Evolutionary conservation across 2,113 vertebrate genomes (phyloP).

Genomic region (Harpagus bidentatus): DNA sequence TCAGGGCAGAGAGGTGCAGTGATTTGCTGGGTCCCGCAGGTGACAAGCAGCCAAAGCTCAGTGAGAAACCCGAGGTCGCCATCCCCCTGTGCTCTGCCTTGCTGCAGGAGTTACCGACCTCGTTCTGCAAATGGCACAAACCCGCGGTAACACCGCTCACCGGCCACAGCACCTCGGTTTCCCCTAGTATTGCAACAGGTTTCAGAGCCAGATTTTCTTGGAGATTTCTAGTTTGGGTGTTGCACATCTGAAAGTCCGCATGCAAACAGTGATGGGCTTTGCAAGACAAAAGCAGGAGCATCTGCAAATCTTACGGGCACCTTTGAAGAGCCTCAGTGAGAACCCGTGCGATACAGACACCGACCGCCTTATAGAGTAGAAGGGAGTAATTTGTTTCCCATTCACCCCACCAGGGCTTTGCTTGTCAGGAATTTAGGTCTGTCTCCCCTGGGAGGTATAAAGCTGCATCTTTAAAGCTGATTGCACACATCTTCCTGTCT

Average conservation of each 20-base stretch:
- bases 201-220: neutral
- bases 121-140: neutral
- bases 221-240: neutral
- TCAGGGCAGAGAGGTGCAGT: neutral
- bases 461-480: slow-evolving; percentile 13
- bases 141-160: rapidly evolving
- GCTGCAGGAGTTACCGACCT: neutral
- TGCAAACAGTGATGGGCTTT: neutral
- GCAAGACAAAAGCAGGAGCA: neutral
- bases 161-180: neutral
- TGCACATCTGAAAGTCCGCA: neutral
- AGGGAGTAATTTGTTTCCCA: neutral
- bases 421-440: neutral
- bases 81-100: neutral
- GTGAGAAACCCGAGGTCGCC: neutral
- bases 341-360: neutral
- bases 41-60: neutral
- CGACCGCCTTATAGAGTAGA: neutral
- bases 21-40: neutral
- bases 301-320: neutral
- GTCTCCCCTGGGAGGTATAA: neutral
- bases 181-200: rapidly evolving
- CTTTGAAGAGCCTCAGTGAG: neutral
- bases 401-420: neutral
- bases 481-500: slow-evolving; percentile 55